Evolutionary conservation across 2,797 vertebrate genomes (phyloP).

Genomic region (Rhinogobio ventralis): DNA sequence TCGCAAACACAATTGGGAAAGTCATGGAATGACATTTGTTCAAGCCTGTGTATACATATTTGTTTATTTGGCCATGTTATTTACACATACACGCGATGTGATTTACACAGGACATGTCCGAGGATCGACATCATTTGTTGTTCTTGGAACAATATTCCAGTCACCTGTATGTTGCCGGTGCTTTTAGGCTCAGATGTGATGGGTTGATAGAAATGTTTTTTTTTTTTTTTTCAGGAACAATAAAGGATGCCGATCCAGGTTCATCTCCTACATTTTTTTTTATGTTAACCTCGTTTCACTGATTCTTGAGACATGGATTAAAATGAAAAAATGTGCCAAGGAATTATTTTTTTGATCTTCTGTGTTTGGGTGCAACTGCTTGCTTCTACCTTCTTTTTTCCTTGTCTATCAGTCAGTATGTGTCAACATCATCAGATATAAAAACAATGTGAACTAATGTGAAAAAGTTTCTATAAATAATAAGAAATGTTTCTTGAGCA

Average conservation of each 20-base stretch:
- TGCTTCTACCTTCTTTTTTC: background rate
- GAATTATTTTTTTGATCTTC: background rate
- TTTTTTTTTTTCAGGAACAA: background rate
- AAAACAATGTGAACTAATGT: background rate
- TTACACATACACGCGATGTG: slow-evolving; percentile 6
- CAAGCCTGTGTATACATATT: background rate
- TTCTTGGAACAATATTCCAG: background rate
- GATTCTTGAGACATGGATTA: background rate
- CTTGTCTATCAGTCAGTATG: background rate
- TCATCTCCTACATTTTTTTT: background rate
- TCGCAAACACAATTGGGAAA: background rate
- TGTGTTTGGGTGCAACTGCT: background rate
- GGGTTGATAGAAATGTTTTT: background rate
- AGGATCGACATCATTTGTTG: background rate
- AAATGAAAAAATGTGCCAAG: background rate
- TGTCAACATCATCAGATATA: background rate
- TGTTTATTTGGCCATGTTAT: background rate
- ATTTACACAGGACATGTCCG: background rate
- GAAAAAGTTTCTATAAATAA: background rate
- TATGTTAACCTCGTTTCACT: background rate
- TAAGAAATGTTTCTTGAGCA: background rate
- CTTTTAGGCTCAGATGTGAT: background rate
- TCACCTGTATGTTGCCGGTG: background rate
- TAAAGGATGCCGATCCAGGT: background rate
- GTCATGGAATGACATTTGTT: slow-evolving; percentile 29